These are phyloP conservation scores for Craniophora ligustri DNA, from an alignment of 2,888 invertebrate genomes.

Conservation along the genomic window DNA sequence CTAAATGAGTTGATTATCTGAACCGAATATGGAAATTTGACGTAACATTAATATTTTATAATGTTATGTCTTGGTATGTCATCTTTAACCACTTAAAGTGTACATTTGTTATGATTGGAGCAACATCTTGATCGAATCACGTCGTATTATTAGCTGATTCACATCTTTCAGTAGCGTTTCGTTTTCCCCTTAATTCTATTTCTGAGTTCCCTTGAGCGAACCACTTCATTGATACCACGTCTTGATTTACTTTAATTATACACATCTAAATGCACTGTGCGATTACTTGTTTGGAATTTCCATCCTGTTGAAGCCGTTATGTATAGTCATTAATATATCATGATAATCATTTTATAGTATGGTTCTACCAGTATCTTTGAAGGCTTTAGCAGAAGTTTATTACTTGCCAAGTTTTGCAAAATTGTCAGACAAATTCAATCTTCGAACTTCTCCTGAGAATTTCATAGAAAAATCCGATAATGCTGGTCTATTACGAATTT, in stretches of 20 bases:
- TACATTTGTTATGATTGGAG: conserved; percentile 26
- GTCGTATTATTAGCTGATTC: conserved; percentile 55
- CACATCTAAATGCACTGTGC: conserved; percentile 65
- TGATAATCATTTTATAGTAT: too few relatives aligned
- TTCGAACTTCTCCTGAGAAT: too few relatives aligned
- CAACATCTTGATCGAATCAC: conserved; percentile 49
- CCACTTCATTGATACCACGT: conserved; percentile 73
- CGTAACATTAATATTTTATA: conserved; percentile 6
- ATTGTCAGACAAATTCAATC: too few relatives aligned
- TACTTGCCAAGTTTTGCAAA: too few relatives aligned
- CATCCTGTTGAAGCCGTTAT: conserved; percentile 59
- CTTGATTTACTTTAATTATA: conserved; percentile 62
- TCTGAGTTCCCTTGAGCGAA: conserved; percentile 66
- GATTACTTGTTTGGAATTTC: conserved; percentile 64
- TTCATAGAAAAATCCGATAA: too few relatives aligned
- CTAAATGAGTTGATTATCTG: too few relatives aligned
- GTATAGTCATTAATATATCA: conserved; percentile 25
- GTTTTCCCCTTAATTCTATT: conserved; percentile 67
- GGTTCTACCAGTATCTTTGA: too few relatives aligned
- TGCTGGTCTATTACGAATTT: too few relatives aligned
- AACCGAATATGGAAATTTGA: neutral
- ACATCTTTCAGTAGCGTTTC: conserved; percentile 60
- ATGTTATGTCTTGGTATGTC: conserved; percentile 14
- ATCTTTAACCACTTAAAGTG: conserved; percentile 9
- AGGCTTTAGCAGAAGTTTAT: too few relatives aligned